A percentile compares a stretch with the other conserved stretches of the same genome.
Evolutionary conservation across 2,888 invertebrate species (phyloP).

Genomic region (Drosophila imparisetae): DNA sequence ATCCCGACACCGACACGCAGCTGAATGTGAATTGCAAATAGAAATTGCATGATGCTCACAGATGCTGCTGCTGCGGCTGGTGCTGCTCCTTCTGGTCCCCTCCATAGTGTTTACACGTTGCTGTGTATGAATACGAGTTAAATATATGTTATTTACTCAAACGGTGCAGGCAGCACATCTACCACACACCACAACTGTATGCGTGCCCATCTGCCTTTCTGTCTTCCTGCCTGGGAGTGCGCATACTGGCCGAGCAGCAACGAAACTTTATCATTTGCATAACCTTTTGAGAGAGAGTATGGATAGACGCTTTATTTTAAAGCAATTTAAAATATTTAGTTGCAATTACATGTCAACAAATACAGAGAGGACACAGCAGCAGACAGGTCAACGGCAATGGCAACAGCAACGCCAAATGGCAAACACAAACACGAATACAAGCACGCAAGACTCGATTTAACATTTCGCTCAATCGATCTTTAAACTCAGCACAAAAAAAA

Average conservation of each 20-base stretch:
- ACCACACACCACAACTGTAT: conserved; percentile 15
- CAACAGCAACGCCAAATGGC: conserved; percentile 38
- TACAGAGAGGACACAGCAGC: conserved; percentile 43
- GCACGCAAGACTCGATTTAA: conserved; percentile 41
- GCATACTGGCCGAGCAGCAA: conserved; percentile 40
- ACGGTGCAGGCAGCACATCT: conserved; percentile 61
- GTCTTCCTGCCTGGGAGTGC: conserved; percentile 13
- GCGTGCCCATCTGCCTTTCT: not conserved
- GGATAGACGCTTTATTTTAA: conserved; percentile 73
- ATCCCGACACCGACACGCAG: conserved; percentile 75
- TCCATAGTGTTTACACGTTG: conserved; percentile 71
- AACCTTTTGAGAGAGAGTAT: conserved; percentile 56
- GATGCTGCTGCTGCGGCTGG: conserved; percentile 18
- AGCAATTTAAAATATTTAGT: conserved; percentile 82
- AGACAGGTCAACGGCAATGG: conserved; percentile 23
- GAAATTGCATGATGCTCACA: conserved; percentile 62
- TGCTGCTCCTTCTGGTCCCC: not conserved
- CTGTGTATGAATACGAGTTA: conserved; percentile 80
- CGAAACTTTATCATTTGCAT: conserved; percentile 78
- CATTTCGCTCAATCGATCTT: conserved; percentile 42
- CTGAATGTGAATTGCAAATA: conserved; percentile 79
- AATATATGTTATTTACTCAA: conserved; percentile 79
- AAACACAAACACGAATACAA: conserved; percentile 40
- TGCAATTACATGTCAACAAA: conserved; percentile 81
- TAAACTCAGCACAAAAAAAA: conserved; percentile 24